These are phyloP conservation scores for Pangasianodon hypophthalmus DNA, from an alignment of 2,113 vertebrate species.

Conservation along the genomic window DNA sequence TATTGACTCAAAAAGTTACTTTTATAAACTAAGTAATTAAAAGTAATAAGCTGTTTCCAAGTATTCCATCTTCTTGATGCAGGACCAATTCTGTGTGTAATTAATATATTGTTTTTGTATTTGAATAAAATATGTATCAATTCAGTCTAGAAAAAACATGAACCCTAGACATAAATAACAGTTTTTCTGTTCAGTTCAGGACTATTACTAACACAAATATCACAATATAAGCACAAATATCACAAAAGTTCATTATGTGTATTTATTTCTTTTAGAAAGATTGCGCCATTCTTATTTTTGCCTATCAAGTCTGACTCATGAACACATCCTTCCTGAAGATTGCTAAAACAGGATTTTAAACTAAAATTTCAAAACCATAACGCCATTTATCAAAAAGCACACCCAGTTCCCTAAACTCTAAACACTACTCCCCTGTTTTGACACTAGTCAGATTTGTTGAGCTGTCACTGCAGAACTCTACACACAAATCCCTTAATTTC, in stretches of 20 bases:
- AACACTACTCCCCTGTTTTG: no score
- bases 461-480: no score
- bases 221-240: no score
- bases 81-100: background rate
- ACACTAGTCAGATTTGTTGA: no score
- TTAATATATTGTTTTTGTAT: background rate
- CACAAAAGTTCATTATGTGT: background rate
- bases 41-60: background rate
- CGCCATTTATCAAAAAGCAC: no score
- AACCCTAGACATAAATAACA: background rate
- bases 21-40: background rate
- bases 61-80: background rate
- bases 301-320: background rate
- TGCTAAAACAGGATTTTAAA: no score
- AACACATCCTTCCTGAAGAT: background rate
- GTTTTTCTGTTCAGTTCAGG: background rate
- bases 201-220: background rate
- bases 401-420: no score
- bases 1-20: background rate
- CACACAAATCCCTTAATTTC: no score
- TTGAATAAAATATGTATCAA: background rate
- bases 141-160: background rate
- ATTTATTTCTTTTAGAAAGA: background rate
- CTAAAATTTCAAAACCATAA: no score
- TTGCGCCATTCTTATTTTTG: background rate